Conservation (phyloP, 2,888 invertebrate genomes). For the Dolichopus griseipennis region DNA sequence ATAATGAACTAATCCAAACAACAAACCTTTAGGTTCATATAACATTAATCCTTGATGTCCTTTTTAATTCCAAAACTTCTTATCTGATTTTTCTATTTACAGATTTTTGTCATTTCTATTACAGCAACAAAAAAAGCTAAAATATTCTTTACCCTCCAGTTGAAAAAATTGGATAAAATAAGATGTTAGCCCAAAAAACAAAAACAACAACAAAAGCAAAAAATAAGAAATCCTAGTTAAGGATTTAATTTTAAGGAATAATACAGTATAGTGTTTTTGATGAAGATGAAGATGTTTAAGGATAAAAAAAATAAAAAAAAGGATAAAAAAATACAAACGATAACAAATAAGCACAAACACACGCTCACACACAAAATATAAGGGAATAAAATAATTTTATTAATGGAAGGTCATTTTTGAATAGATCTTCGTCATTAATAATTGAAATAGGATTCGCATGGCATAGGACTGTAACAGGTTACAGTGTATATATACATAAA, state of each 20-base stretch:
- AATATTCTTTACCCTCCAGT: too few species aligned
- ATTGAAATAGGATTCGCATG: neutral
- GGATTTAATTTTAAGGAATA: neutral
- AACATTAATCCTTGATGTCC: too few species aligned
- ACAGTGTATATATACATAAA: too few species aligned
- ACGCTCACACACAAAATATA: too few species aligned
- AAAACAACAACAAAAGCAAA: neutral
- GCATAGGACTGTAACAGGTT: neutral
- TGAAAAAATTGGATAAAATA: neutral
- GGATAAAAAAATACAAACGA: neutral
- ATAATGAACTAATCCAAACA: too few species aligned
- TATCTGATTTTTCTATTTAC: neutral
- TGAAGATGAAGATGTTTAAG: too few species aligned
- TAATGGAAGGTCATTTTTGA: slow-evolving; percentile 5
- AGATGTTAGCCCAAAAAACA: neutral
- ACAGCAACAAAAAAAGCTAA: too few species aligned
- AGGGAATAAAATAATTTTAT: neutral
- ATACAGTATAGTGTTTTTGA: neutral
- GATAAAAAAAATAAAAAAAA: too few species aligned
- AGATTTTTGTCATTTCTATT: neutral
- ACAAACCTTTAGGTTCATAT: too few species aligned
- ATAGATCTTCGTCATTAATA: slow-evolving; percentile 1
- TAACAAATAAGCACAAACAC: neutral
- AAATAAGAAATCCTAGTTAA: neutral
- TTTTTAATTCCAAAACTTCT: too few species aligned